Evolutionary conservation across 2,888 invertebrate genomes (phyloP).

Genomic region (Neoscelio sp.): DNA sequence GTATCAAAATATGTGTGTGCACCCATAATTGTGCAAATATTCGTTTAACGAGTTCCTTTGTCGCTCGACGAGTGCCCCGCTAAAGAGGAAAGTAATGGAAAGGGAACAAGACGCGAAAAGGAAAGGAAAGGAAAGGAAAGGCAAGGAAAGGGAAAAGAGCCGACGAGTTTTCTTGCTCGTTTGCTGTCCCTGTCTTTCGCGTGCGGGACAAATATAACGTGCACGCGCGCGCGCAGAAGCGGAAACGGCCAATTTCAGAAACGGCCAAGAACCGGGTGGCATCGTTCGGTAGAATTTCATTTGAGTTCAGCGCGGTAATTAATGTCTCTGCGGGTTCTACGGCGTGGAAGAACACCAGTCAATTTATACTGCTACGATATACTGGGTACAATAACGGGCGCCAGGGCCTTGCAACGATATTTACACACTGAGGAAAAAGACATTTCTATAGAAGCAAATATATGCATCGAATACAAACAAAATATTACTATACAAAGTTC

Average conservation of each 20-base stretch:
- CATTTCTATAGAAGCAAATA: too few relatives aligned
- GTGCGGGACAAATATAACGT: slow-evolving; percentile 4
- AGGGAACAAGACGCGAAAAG: slow-evolving; percentile 51
- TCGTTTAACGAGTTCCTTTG: slow-evolving; percentile 53
- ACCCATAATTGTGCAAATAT: slow-evolving; percentile 42
- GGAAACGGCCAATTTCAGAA: slow-evolving; percentile 76
- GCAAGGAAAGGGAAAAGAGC: slow-evolving; percentile 22
- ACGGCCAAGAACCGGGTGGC: slow-evolving; percentile 62
- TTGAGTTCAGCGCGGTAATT: too few relatives aligned
- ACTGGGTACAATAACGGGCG: too few relatives aligned
- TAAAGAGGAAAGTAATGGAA: slow-evolving; percentile 54
- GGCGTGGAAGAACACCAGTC: too few relatives aligned
- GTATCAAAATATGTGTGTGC: neutral
- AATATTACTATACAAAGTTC: too few relatives aligned
- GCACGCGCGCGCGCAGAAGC: slow-evolving; percentile 52
- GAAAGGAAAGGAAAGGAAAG: slow-evolving; percentile 41
- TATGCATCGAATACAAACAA: too few relatives aligned
- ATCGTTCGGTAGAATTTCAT: slow-evolving; percentile 42
- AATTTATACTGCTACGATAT: too few relatives aligned
- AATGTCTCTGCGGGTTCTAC: too few relatives aligned
- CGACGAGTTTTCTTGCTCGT: slow-evolving; percentile 32
- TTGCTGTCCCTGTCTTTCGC: too few relatives aligned
- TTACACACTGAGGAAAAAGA: too few relatives aligned
- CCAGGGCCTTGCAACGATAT: too few relatives aligned
- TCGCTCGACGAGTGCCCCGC: slow-evolving; percentile 31